phyloP scores from a whole-genome alignment of 1,140 invertebrate species.

The Neuroterus valhalla region DNA sequence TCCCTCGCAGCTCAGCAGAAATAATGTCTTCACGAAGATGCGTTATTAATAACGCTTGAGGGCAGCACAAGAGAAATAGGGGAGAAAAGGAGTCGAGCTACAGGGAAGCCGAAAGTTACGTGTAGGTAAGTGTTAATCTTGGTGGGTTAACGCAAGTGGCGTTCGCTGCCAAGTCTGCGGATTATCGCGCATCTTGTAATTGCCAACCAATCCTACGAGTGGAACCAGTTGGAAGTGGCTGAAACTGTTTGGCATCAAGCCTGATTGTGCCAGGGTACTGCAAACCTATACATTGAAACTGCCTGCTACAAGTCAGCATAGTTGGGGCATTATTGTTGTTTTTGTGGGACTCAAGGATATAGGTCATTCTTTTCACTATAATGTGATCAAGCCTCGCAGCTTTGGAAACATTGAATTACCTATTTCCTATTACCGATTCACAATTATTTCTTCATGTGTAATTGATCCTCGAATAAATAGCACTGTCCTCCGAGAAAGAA shows the following conservation, averaged over 20 bases:
- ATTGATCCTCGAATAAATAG: constrained; percentile 11
- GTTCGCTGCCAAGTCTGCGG: constrained; percentile 73
- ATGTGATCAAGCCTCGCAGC: neutral
- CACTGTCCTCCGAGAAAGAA: neutral
- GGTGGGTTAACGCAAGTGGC: constrained; percentile 71
- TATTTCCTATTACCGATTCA: neutral
- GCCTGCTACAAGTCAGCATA: constrained; percentile 61
- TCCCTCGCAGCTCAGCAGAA: neutral
- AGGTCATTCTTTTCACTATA: too few species aligned
- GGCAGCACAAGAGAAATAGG: constrained; percentile 40
- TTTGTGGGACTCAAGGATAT: neutral
- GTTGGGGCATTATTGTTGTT: constrained; percentile 50
- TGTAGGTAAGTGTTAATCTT: constrained; percentile 74
- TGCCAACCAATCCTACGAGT: constrained; percentile 73
- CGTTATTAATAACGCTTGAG: constrained; percentile 42
- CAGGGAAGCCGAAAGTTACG: constrained; percentile 67
- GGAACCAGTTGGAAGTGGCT: constrained; percentile 66
- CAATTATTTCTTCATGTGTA: neutral
- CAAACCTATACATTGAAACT: constrained; percentile 54
- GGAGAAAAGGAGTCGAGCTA: constrained; percentile 49
- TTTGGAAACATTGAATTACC: neutral
- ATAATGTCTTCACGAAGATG: constrained; percentile 33
- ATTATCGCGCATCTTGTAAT: constrained; percentile 76
- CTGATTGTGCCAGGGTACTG: constrained; percentile 68
- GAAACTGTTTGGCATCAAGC: constrained; percentile 73